A percentile compares a stretch with the other conserved stretches of the same genome.
Evolutionary conservation across 92 coral and sea anemone species (phyloP).

Genomic region (Meandrina meandrites): DNA sequence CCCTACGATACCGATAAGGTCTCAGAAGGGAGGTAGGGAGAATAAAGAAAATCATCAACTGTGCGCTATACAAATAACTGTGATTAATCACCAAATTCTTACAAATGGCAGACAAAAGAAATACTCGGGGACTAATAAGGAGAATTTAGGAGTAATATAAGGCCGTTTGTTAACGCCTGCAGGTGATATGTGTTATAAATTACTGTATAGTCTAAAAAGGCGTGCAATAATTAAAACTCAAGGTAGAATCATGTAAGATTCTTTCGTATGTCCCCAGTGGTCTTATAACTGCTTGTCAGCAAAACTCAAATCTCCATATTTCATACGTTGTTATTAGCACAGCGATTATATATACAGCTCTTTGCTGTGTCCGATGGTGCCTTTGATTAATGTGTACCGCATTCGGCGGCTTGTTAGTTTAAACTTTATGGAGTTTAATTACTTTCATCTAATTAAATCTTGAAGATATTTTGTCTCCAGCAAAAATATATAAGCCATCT

Average conservation of each 20-base stretch:
- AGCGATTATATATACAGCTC: background rate
- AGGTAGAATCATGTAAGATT: background rate
- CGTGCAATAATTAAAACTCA: background rate
- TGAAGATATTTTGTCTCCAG: conserved; percentile 10
- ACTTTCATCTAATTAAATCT: background rate
- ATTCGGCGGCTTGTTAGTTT: background rate
- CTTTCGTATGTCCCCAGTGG: background rate
- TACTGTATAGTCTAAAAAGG: background rate
- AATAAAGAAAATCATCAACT: background rate
- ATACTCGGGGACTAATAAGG: too few relatives aligned
- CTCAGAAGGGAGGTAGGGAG: background rate
- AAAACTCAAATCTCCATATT: background rate
- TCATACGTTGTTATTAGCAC: background rate
- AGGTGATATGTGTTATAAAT: background rate
- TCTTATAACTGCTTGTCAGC: background rate
- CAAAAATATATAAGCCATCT: background rate
- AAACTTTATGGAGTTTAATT: background rate
- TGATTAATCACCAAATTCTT: too few relatives aligned
- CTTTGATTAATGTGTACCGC: background rate
- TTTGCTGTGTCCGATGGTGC: background rate
- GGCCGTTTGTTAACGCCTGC: background rate
- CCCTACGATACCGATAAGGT: background rate
- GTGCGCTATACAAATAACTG: too few relatives aligned
- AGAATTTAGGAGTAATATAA: too few relatives aligned
- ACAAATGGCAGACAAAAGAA: too few relatives aligned